Conservation (phyloP, 2,797 vertebrate species). For the Valencia hispanica region DNA sequence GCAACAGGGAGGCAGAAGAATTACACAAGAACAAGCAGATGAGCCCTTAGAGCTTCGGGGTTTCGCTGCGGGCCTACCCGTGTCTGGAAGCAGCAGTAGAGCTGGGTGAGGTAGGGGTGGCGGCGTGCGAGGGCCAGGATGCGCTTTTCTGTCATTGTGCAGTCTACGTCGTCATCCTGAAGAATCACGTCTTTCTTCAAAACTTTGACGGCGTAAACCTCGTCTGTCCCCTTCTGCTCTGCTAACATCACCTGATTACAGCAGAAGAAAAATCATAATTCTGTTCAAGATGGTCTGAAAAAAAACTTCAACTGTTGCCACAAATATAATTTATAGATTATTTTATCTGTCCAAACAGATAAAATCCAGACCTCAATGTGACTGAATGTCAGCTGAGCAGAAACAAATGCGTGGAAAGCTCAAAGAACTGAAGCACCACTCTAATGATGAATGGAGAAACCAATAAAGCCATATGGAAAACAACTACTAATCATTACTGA, state of each 20-base stretch:
- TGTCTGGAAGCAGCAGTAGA: constrained; percentile 98
- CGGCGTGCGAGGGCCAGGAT: constrained; percentile 92
- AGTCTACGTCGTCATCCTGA: constrained; percentile 96
- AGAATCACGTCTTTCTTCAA: constrained; percentile 97
- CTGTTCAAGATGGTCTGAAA: no score
- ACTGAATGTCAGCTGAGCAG: neutral
- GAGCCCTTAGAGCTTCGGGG: neutral
- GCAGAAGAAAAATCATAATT: neutral
- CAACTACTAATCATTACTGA: neutral
- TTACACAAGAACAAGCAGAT: neutral
- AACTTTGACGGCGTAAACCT: constrained; percentile 95
- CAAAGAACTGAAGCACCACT: neutral
- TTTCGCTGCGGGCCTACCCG: constrained; percentile 78
- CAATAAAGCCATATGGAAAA: neutral
- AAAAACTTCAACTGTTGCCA: no score
- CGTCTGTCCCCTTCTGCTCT: constrained; percentile 93
- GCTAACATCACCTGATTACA: constrained; percentile 91
- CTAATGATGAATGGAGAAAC: neutral
- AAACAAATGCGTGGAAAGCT: neutral
- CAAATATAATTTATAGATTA: no score
- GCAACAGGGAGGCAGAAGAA: constrained; percentile 40
- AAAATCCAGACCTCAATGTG: neutral
- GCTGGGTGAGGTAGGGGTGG: constrained; percentile 95
- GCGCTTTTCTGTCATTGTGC: constrained; percentile 97
- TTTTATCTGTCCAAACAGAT: neutral